Percentiles rank a stretch among this genome's conserved stretches.
These are phyloP conservation scores for Thunnus albacares DNA, from an alignment of 2,797 vertebrate genomes.

Conservation along the genomic window DNA sequence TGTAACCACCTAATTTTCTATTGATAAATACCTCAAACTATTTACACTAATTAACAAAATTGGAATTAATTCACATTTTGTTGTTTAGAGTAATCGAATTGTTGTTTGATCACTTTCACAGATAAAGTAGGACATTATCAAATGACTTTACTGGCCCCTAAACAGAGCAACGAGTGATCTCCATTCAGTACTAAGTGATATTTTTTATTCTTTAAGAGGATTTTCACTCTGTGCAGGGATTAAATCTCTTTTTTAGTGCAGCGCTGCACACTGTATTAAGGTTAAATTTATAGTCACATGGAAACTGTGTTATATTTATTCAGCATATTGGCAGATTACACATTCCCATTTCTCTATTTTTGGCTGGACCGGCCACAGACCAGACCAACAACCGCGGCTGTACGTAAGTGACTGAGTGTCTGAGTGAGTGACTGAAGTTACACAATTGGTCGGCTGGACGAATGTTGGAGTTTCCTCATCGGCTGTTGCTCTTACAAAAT, in stretches of 20 bases:
- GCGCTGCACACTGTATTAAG: conserved; percentile 9
- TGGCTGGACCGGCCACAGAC: no score
- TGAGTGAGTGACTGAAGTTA: no score
- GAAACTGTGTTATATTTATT: conserved; percentile 1
- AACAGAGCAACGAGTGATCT: conserved; percentile 8
- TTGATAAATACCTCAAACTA: conserved; percentile 1
- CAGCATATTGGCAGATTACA: neutral
- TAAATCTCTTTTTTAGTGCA: conserved; percentile 60
- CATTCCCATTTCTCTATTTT: neutral
- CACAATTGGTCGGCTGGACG: no score
- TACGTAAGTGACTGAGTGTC: no score
- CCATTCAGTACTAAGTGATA: conserved; percentile 22
- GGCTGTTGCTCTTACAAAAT: no score
- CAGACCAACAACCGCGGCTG: no score
- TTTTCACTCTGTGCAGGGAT: conserved; percentile 66
- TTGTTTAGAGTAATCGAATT: neutral
- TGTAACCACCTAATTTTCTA: neutral
- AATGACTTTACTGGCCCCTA: conserved; percentile 2
- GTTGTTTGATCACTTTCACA: neutral
- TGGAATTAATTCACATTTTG: conserved; percentile 1
- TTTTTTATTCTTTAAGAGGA: conserved; percentile 73
- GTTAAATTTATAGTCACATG: conserved; percentile 17
- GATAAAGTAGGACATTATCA: conserved; percentile 4
- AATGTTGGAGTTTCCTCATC: no score
- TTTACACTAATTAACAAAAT: neutral